Evolutionary conservation across 2,888 invertebrate genomes (phyloP), one percentile per base, ranked within the genome.

Genomic region (Mactromeris polynyma): DNA sequence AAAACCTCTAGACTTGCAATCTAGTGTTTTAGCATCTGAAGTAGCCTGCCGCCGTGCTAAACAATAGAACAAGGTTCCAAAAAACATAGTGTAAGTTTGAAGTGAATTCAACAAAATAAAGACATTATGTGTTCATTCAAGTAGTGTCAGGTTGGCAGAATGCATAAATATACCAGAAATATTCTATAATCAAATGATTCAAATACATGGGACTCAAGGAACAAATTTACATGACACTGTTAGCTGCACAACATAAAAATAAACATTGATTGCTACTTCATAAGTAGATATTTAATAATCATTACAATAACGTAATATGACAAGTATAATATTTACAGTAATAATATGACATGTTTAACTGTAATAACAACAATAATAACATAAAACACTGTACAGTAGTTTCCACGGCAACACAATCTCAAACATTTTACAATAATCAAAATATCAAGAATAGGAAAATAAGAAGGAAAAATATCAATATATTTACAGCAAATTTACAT

Each of bases 341-440:
- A 73, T 73, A 26, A 73, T 36, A 73, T 33, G 73, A 73, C 73
- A 73, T 36, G 36, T 33, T 26, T 73, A 73, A 19, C 36, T 73
- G 73, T 33, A 73, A 73, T 19, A 19, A 73, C 36, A 73, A 33
- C 36, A 73, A 73, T 26, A 73, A 33, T 19, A 36, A 33, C 69
- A 33, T n/a, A 11, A 69, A 73, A 73, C 73, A 73, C 73, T 73
- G 73, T 73, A 73, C 73, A 73, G 19, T 33, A 2, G 58, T 73
- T 36, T 36, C 73, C 33, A 36, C 36, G 73, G 33, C 14, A 33
- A 73, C 33, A 19, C 31, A 73, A 73, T 73, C 36, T 73, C 73
- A 73, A 33, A 73, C 36, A 73, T 73, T 73, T 73, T 73, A 73
- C 73, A 73, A 73, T 73, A 73, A 73, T 73, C 73, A 73, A 73